Evolutionary conservation across 2,888 invertebrate genomes (phyloP).

Genomic region (Galeruca laticollis): DNA sequence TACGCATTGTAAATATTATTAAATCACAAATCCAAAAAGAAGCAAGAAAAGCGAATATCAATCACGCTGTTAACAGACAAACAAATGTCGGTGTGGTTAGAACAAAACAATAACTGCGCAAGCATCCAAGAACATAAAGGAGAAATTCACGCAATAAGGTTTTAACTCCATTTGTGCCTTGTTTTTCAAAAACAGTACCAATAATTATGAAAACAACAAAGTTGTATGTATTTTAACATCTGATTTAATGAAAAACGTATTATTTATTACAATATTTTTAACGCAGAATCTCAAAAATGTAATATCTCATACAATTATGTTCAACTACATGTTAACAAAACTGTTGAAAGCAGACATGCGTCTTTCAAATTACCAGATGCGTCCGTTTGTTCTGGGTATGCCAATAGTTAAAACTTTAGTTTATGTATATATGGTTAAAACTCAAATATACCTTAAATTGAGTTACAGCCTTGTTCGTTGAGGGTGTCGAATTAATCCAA

Average conservation of each 20-base stretch:
- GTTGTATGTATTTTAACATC: slow-evolving; percentile 24
- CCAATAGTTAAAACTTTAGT: no score
- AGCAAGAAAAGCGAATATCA: slow-evolving; percentile 13
- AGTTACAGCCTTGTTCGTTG: slow-evolving; percentile 20
- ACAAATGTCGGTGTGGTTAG: slow-evolving; percentile 16
- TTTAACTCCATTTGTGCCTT: slow-evolving; percentile 16
- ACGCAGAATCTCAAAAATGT: slow-evolving; percentile 17
- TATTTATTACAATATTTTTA: slow-evolving; percentile 22
- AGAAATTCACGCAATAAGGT: slow-evolving; percentile 22
- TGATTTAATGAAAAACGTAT: slow-evolving; percentile 19
- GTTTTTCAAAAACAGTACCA: slow-evolving; percentile 17
- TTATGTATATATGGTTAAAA: slow-evolving; percentile 21
- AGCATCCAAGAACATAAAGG: slow-evolving; percentile 15
- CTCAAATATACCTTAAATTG: background rate
- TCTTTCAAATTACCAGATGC: slow-evolving; percentile 20
- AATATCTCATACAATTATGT: slow-evolving; percentile 21
- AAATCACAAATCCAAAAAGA: slow-evolving; percentile 19
- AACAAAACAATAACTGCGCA: slow-evolving; percentile 20
- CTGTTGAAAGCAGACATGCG: slow-evolving; percentile 19
- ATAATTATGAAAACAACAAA: slow-evolving; percentile 18
- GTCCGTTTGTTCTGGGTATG: slow-evolving; percentile 22
- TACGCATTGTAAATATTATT: slow-evolving; percentile 14
- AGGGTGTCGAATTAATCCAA: no score
- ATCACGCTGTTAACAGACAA: slow-evolving; percentile 18
- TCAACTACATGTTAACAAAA: slow-evolving; percentile 21